Evolutionary conservation across 2,113 vertebrate species (phyloP).

Genomic region (Carassius gibelio): DNA sequence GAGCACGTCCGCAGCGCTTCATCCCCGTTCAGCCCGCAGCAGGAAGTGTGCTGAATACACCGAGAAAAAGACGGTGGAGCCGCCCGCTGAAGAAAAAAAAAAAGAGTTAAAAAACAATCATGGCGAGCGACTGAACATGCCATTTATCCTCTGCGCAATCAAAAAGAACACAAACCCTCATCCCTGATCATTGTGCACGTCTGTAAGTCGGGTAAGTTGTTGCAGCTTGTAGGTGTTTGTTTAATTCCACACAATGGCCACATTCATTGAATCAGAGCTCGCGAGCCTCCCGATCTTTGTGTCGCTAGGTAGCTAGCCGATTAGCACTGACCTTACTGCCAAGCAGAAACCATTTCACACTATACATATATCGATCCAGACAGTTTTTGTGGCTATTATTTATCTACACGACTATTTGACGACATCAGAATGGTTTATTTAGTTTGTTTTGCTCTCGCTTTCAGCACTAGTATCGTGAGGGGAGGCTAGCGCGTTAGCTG

Average conservation of each 20-base stretch:
- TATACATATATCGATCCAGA: not conserved
- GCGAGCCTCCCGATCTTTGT: slow-evolving; percentile 76
- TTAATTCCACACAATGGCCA: slow-evolving; percentile 56
- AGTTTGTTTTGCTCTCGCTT: slow-evolving; percentile 18
- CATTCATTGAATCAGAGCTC: slow-evolving; percentile 64
- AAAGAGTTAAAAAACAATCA: slow-evolving; percentile 43
- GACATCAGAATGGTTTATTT: not conserved
- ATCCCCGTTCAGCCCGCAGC: slow-evolving; percentile 61
- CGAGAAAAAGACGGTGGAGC: slow-evolving; percentile 62
- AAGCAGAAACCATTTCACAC: not conserved
- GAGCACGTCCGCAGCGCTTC: slow-evolving; percentile 39
- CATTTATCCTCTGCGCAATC: slow-evolving; percentile 26
- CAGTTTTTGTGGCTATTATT: not conserved
- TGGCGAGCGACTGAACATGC: slow-evolving; percentile 62
- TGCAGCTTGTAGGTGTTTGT: slow-evolving; percentile 34
- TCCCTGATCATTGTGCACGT: slow-evolving; percentile 55
- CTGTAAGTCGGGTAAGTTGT: slow-evolving; percentile 69
- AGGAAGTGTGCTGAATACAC: slow-evolving; percentile 72
- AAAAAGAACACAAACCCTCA: slow-evolving; percentile 37
- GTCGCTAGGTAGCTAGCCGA: slow-evolving; percentile 69
- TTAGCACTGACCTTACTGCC: slow-evolving; percentile 48
- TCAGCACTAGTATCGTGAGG: slow-evolving; percentile 55
- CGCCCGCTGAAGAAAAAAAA: slow-evolving; percentile 55
- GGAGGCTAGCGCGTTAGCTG: no score
- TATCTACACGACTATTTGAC: not conserved